These are phyloP conservation scores for Deilephila porcellus DNA, from an alignment of 2,888 invertebrate genomes.

Conservation along the genomic window DNA sequence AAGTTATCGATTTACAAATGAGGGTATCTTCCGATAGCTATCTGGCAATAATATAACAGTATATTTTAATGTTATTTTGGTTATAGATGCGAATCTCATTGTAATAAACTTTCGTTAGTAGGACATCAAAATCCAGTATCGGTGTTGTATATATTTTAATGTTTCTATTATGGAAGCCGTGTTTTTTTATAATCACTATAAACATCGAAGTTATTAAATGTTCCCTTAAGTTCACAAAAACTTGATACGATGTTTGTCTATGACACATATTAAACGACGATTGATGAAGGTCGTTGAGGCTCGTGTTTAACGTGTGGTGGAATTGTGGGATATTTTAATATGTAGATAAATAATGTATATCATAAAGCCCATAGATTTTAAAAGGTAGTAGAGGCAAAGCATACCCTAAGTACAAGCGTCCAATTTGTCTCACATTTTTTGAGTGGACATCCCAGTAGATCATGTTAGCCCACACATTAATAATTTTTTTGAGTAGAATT, in stretches of 20 bases:
- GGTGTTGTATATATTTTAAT: not conserved
- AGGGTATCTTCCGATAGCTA: not conserved
- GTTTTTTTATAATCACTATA: not conserved
- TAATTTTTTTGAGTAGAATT: not conserved
- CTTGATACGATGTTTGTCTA: not conserved
- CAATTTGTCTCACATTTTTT: too few relatives aligned
- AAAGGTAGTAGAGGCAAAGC: too few relatives aligned
- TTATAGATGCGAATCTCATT: conserved; percentile 10
- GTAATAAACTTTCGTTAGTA: not conserved
- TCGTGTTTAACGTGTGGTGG: not conserved
- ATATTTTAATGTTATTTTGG: not conserved
- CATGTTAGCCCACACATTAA: not conserved
- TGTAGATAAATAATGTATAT: too few relatives aligned
- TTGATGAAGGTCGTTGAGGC: conserved; percentile 1
- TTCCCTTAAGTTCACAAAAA: not conserved
- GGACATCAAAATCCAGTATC: not conserved
- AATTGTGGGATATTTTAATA: not conserved
- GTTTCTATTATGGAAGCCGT: not conserved
- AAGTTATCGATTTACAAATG: not conserved
- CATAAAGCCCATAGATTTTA: too few relatives aligned
- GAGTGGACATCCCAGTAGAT: too few relatives aligned
- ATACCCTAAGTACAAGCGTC: too few relatives aligned
- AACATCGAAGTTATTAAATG: not conserved
- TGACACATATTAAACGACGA: not conserved
- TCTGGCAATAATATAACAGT: not conserved